Conservation (phyloP, 2,888 invertebrate species). For the Apodemia mormo region DNA sequence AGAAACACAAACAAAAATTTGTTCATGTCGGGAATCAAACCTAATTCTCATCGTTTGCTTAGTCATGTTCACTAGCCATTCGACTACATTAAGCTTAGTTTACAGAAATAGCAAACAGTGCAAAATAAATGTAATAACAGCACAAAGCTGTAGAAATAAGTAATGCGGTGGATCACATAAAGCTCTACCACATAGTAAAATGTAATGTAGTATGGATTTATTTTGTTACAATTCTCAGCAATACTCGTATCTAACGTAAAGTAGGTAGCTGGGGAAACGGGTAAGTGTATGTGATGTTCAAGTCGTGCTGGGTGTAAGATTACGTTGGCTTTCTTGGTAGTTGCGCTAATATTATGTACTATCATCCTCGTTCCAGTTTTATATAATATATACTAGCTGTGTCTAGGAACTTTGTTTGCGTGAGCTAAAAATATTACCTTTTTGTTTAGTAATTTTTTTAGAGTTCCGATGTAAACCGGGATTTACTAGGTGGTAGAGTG, state of each 20-base stretch:
- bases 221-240: constrained; percentile 1
- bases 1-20: too few relatives aligned
- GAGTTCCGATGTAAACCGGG: too few relatives aligned
- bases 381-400: not conserved
- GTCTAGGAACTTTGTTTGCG: too few relatives aligned
- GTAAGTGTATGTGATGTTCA: constrained; percentile 9
- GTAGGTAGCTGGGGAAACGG: constrained; percentile 1
- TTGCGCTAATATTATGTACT: constrained; percentile 9
- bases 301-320: constrained; percentile 11
- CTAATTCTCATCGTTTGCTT: too few relatives aligned
- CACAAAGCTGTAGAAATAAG: too few relatives aligned
- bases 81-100: too few relatives aligned
- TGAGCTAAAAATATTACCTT: too few relatives aligned
- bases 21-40: too few relatives aligned
- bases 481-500: too few relatives aligned
- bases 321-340: constrained; percentile 5
- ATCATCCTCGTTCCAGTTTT: not conserved
- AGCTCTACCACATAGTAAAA: not conserved
- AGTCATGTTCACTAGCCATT: too few relatives aligned
- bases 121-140: not conserved
- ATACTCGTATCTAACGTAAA: constrained; percentile 1
- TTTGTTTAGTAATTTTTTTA: too few relatives aligned
- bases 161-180: not conserved
- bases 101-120: not conserved
- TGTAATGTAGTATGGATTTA: constrained; percentile 1